Percentiles rank a stretch among this genome's conserved stretches.
phyloP scores from a whole-genome alignment of 2,797 vertebrate species.

The Gambelia wislizenii region DNA sequence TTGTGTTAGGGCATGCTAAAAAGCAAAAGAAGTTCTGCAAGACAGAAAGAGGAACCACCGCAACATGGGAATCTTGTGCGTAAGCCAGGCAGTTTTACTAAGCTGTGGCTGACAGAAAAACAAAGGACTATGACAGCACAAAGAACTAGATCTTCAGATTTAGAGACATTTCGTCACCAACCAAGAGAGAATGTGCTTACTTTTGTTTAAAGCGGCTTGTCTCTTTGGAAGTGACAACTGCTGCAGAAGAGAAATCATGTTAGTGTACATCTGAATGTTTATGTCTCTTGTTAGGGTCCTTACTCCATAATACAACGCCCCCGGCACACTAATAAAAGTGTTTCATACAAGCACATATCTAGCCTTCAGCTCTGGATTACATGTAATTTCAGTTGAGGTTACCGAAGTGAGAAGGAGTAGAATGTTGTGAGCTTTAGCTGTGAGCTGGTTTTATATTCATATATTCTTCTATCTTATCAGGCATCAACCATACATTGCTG shows the following conservation, averaged over 20 bases:
- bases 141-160: background rate
- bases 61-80: too few relatives aligned
- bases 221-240: background rate
- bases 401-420: background rate
- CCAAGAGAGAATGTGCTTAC: background rate
- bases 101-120: background rate
- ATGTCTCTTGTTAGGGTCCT: background rate
- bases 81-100: background rate
- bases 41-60: too few relatives aligned
- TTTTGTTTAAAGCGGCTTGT: background rate
- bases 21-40: too few relatives aligned
- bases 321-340: background rate
- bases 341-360: background rate
- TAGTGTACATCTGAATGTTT: background rate
- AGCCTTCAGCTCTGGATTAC: background rate
- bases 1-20: too few relatives aligned
- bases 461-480: slow-evolving; percentile 11
- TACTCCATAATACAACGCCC: too few relatives aligned
- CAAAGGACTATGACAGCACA: background rate
- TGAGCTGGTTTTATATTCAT: slow-evolving; percentile 9
- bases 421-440: background rate
- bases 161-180: background rate
- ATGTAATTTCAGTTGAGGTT: slow-evolving; percentile 6
- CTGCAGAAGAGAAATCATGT: background rate
- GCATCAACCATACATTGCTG: background rate